These are phyloP conservation scores for Deroplatys truncata DNA, from an alignment of 2,888 invertebrate species.

Conservation along the genomic window DNA sequence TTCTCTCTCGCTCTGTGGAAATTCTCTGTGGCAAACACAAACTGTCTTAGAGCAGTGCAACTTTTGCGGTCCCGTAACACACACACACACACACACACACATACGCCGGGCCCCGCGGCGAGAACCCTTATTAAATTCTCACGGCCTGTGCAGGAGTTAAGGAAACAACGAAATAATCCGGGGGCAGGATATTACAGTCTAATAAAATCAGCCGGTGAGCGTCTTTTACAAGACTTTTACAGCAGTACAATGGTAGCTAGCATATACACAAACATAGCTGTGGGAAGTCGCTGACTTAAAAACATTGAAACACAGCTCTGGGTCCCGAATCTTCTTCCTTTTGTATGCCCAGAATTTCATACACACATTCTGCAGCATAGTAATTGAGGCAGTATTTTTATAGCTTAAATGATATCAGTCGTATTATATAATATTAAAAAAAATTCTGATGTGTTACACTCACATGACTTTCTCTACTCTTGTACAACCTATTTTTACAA, in stretches of 20 bases:
- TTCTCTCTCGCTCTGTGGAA: neutral
- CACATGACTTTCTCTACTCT: too few species aligned
- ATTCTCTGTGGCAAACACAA: neutral
- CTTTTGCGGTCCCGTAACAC: neutral
- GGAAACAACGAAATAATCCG: constrained; percentile 12
- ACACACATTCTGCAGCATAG: neutral
- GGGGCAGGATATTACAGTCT: constrained; percentile 12
- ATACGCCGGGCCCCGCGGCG: neutral
- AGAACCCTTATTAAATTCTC: constrained; percentile 16
- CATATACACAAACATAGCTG: neutral
- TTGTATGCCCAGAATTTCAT: too few species aligned
- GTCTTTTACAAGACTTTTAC: constrained; percentile 9
- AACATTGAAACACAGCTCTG: neutral
- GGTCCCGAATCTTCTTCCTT: too few species aligned
- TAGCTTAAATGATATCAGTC: too few species aligned
- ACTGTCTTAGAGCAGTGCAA: neutral
- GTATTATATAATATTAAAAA: too few species aligned
- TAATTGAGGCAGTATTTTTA: too few species aligned
- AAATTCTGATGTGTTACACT: too few species aligned
- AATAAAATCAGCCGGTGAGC: constrained; percentile 9
- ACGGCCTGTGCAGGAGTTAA: constrained; percentile 8
- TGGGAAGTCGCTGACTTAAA: neutral
- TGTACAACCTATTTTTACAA: too few species aligned
- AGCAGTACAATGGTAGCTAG: neutral
- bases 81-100: neutral